phyloP scores from a whole-genome alignment of 1,140 invertebrate genomes.

The Eciton burchellii region DNA sequence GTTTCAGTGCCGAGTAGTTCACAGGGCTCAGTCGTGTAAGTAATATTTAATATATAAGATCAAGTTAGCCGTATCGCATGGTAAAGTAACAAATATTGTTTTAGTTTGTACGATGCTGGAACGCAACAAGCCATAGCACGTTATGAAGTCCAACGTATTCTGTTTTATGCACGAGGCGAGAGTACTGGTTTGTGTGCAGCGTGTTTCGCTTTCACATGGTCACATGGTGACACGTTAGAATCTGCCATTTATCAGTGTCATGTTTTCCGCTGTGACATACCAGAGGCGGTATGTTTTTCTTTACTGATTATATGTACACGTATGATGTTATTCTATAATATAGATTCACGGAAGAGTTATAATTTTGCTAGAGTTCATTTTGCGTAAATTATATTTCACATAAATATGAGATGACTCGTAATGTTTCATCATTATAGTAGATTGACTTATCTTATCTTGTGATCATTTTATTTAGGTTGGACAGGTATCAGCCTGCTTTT shows the following conservation, averaged over 20 bases:
- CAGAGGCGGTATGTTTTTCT: conserved; percentile 95
- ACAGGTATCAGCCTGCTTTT: conserved; percentile 93
- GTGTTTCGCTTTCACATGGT: conserved; percentile 99
- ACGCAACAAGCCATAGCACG: conserved; percentile 94
- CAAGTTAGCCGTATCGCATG: background rate
- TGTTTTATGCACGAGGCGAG: conserved; percentile 97
- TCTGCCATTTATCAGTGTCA: conserved; percentile 98
- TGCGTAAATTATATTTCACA: background rate
- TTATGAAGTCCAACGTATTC: conserved; percentile 96
- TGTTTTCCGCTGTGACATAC: conserved; percentile 97
- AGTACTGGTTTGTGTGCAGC: conserved; percentile 92
- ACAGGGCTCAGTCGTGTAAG: conserved; percentile 93
- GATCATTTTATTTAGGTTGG: conserved; percentile 86
- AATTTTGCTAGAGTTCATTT: background rate
- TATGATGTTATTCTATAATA: background rate
- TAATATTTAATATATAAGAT: conserved; percentile 61
- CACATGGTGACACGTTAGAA: conserved; percentile 95
- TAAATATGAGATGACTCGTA: background rate
- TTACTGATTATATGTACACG: conserved; percentile 70
- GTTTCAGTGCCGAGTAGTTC: conserved; percentile 96
- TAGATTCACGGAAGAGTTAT: too few species aligned
- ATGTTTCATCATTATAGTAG: background rate
- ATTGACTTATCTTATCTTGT: background rate
- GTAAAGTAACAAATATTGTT: conserved; percentile 57
- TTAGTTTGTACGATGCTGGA: conserved; percentile 94